These are phyloP conservation scores for Tragulus kanchil DNA, from an alignment of 2,113 vertebrate genomes.

Conservation along the genomic window DNA sequence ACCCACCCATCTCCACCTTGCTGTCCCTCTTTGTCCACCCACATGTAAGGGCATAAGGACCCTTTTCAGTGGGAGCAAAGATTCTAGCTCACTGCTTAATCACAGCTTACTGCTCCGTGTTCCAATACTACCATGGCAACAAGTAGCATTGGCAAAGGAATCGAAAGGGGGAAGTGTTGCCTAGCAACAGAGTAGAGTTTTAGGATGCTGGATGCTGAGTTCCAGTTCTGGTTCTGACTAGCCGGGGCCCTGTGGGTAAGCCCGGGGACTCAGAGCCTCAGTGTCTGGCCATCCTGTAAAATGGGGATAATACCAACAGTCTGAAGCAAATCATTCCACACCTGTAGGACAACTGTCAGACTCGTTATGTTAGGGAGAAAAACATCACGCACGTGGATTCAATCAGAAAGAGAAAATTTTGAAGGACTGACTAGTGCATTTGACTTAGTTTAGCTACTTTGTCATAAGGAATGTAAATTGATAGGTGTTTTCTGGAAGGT, in stretches of 20 bases:
- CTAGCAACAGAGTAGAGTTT: conserved; percentile 74
- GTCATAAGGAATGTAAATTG: not conserved
- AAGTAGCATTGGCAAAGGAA: conserved; percentile 79
- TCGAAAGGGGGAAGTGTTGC: conserved; percentile 70
- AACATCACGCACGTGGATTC: not conserved
- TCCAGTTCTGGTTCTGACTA: conserved; percentile 58
- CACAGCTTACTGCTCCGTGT: conserved; percentile 75
- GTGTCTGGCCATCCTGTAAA: not conserved
- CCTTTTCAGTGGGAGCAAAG: conserved; percentile 64
- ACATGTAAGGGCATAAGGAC: conserved; percentile 46
- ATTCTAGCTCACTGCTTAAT: conserved; percentile 76
- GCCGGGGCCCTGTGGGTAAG: not conserved
- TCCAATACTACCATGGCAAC: conserved; percentile 82
- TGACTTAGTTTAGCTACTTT: not conserved
- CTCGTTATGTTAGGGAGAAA: not conserved
- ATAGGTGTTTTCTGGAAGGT: not conserved
- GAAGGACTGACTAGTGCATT: not conserved
- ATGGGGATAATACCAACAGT: not conserved
- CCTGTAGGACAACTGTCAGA: not conserved
- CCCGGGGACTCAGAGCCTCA: not conserved
- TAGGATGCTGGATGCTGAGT: conserved; percentile 49
- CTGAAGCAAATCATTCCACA: not conserved
- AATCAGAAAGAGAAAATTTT: not conserved
- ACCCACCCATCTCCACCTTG: not conserved
- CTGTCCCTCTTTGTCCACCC: conserved; percentile 40